Evolutionary conservation across 2,888 invertebrate species (phyloP), one percentile per base, ranked within the genome.

Genomic region (Linhomoeus sp.): DNA sequence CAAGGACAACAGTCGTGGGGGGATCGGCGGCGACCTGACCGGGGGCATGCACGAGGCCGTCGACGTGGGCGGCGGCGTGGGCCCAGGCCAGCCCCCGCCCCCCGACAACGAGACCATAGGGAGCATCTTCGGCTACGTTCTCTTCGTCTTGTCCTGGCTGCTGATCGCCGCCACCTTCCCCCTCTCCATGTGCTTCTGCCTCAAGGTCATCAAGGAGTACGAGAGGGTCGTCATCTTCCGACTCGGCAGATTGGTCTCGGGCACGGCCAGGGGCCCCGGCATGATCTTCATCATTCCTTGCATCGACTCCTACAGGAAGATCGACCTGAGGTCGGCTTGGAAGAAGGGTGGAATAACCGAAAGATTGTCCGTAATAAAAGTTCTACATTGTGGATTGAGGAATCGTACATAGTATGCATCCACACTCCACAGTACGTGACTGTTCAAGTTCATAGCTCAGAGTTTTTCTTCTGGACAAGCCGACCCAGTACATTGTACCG

Each of bases 251-350:
- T 63, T 86, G 40, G 64, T 74, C 47, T 73, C 75, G 53, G 81
- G 81, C 1, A 81, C 80, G 1, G 79, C 81, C 2, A 72, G 80
- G 54, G 86, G 86, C 1, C 69, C 69, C 3, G 67, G 90, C 48
- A 85, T 92, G 60, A 90, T 92, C 72, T 92, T 92, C 73, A 84
- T 90, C 52, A 72, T 92, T 54, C 92, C 90, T 0, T 92, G 90
- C 71, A 84, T 90, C 62, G 92, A 74, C 52, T 69, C 66, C 35
- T 92, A 90, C 66, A 82, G 84, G 26, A 79, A 86, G 52, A 87
- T 94, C 24, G 92, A 94, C 66, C 73, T 94, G 52, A 77, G 94
- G 58, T 57, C 14, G 33, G 52, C 43, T 15, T 29, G 3, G 38
- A 3, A 5, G 9, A 38, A 29, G 12, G 7, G 12, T 12, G 29